Conservation (phyloP, 64 coral and sea anemone genomes). For the Platygyra sinensis region DNA sequence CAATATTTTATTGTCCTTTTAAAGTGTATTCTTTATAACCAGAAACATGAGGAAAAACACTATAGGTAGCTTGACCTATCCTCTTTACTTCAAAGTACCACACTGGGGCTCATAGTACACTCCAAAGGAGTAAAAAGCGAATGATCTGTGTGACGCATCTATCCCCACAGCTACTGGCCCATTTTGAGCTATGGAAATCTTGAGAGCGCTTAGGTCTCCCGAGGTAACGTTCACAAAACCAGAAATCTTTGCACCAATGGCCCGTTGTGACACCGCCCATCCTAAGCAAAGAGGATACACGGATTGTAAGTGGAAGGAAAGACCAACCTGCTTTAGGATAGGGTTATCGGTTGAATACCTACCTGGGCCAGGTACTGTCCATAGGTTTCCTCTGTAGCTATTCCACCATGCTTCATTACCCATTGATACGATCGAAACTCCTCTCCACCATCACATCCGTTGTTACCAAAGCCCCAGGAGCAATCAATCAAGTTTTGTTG, state of each 20-base stretch:
- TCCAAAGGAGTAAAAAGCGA: conserved; percentile 96
- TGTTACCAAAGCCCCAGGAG: conserved; percentile 90
- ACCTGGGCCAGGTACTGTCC: conserved; percentile 88
- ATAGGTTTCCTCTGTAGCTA: conserved; percentile 88
- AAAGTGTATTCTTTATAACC: no score
- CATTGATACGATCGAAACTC: conserved; percentile 85
- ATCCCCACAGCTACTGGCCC: conserved; percentile 90
- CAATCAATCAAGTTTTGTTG: conserved; percentile 95
- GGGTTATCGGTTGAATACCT: background rate
- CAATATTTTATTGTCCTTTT: no score
- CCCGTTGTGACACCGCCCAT: conserved; percentile 76
- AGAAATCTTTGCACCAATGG: conserved; percentile 80
- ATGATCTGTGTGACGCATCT: conserved; percentile 96
- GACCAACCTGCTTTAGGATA: background rate
- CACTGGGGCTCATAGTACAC: conserved; percentile 98
- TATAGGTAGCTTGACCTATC: no score
- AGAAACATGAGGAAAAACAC: background rate
- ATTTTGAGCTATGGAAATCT: conserved; percentile 84
- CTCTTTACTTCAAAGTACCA: conserved; percentile 54
- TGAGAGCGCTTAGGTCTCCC: conserved; percentile 78
- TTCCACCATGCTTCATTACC: conserved; percentile 89
- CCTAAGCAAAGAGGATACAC: conserved; percentile 28
- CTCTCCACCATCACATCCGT: conserved; percentile 90
- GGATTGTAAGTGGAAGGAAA: background rate
- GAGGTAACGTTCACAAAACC: conserved; percentile 89